Conservation (phyloP, 2,113 vertebrate species). For the Lophotis ruficrista region DNA sequence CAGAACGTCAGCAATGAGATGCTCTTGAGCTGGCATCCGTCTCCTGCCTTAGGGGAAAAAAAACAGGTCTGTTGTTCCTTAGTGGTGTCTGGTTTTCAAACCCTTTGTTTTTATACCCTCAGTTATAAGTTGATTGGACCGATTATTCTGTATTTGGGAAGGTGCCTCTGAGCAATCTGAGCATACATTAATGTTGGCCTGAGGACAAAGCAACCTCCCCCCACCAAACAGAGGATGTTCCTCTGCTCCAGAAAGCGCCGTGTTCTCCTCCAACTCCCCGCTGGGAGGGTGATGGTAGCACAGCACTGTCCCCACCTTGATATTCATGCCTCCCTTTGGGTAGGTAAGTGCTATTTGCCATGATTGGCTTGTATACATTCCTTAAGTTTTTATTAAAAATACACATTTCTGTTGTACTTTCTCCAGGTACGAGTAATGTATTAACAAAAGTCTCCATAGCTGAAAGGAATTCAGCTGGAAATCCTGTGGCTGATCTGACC, state of each 20-base stretch:
- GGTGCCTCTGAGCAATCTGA: neutral
- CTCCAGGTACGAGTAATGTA: neutral
- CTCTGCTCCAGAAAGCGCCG: neutral
- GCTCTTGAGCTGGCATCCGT: neutral
- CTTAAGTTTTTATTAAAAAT: neutral
- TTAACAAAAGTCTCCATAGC: neutral
- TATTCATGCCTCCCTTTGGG: neutral
- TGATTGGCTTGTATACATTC: neutral
- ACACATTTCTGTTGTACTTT: neutral
- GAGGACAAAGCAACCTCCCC: neutral
- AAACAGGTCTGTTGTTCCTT: neutral
- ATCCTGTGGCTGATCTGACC: neutral
- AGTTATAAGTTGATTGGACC: neutral
- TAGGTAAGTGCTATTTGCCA: neutral
- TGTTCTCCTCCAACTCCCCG: neutral
- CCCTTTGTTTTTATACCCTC: neutral
- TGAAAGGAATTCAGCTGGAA: neutral
- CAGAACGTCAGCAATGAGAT: neutral
- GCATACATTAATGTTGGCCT: neutral
- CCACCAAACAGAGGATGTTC: neutral
- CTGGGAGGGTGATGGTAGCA: fast-evolving
- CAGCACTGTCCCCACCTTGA: neutral
- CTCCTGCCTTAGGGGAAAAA: neutral
- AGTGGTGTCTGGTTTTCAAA: neutral
- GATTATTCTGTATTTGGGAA: neutral